phyloP scores from a whole-genome alignment of 2,113 vertebrate species.

The Ancistrus triradiatus region DNA sequence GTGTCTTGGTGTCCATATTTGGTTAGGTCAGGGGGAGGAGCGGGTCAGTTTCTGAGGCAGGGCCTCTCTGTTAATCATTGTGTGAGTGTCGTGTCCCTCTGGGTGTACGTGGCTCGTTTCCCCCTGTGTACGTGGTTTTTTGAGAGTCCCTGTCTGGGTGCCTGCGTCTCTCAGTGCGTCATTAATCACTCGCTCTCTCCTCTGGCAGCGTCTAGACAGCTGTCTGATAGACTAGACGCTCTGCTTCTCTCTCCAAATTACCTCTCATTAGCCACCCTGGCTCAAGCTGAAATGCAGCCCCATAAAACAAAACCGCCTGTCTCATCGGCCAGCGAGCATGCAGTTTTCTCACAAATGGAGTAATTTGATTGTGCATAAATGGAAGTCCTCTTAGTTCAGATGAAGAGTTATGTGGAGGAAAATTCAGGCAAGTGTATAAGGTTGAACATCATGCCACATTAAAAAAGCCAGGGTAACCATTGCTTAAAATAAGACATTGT shows the following conservation, averaged over 20 bases:
- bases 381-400: neutral
- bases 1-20: conserved; percentile 8
- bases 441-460: too few species aligned
- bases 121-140: conserved; percentile 24
- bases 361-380: conserved; percentile 27
- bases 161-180: conserved; percentile 26
- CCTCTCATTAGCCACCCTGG: conserved; percentile 38
- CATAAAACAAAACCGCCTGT: conserved; percentile 34
- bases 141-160: conserved; percentile 31
- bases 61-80: conserved; percentile 34
- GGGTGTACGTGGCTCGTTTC: conserved; percentile 22
- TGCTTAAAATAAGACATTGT: too few species aligned
- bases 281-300: conserved; percentile 76
- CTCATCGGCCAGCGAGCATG: conserved; percentile 30
- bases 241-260: conserved; percentile 37
- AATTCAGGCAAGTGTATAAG: neutral
- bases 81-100: conserved; percentile 23
- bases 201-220: conserved; percentile 49
- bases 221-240: conserved; percentile 46
- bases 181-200: conserved; percentile 44
- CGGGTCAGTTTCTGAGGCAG: conserved; percentile 32
- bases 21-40: conserved; percentile 23
- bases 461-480: too few species aligned
- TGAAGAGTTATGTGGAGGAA: neutral
- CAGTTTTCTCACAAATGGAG: conserved; percentile 32